phyloP scores from a whole-genome alignment of 2,797 vertebrate species.

The Hoplostethus mediterraneus region DNA sequence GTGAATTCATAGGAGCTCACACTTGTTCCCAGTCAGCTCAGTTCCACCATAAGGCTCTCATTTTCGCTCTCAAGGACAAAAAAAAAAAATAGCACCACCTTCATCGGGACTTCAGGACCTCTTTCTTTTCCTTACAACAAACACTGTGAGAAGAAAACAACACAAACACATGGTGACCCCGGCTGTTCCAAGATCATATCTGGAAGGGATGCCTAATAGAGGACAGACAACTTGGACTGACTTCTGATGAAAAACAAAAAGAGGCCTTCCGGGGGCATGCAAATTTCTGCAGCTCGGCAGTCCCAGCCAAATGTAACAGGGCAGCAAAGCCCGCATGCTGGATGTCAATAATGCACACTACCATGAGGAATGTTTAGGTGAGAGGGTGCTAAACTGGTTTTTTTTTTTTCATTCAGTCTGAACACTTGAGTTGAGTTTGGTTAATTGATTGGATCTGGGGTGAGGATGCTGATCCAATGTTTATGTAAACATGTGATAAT shows the following conservation, averaged over 20 bases:
- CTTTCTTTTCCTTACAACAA: conserved; percentile 56
- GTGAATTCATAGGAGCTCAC: conserved; percentile 66
- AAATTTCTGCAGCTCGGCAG: conserved; percentile 45
- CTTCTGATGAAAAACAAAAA: conserved; percentile 46
- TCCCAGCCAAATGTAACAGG: conserved; percentile 63
- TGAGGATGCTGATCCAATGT: neutral
- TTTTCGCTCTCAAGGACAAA: conserved; percentile 50
- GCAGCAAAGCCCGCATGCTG: conserved; percentile 66
- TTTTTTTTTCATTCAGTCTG: conserved; percentile 9
- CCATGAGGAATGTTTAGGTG: conserved; percentile 77
- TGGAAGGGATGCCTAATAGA: conserved; percentile 45
- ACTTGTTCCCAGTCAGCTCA: conserved; percentile 56
- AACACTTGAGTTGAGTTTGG: conserved; percentile 11
- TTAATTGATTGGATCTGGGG: neutral
- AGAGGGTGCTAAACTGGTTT: conserved; percentile 45
- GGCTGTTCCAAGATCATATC: conserved; percentile 42
- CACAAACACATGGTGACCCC: conserved; percentile 35
- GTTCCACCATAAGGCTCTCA: conserved; percentile 53
- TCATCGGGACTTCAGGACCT: conserved; percentile 35
- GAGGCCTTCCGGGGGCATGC: conserved; percentile 32
- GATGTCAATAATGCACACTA: conserved; percentile 73
- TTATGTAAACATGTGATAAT: conserved; percentile 1
- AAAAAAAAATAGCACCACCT: neutral
- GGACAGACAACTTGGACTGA: conserved; percentile 50
- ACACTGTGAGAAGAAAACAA: conserved; percentile 45